Percentiles rank a stretch among this genome's conserved stretches.
Evolutionary conservation across 1,140 invertebrate species (phyloP).

Genomic region (Conopomorpha cramerella): DNA sequence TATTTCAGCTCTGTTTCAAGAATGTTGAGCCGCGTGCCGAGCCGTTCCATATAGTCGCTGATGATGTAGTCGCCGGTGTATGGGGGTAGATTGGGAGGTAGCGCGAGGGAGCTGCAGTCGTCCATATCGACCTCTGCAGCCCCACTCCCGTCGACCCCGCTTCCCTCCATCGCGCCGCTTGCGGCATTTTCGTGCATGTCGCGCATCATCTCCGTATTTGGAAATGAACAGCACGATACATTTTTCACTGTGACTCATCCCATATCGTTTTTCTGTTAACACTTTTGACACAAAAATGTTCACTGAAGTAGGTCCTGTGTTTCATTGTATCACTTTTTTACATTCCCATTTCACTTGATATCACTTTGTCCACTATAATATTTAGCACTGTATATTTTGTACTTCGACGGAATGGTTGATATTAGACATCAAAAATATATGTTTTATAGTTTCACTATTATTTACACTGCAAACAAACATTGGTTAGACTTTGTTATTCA

Average conservation of each 20-base stretch:
- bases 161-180: conserved; percentile 56
- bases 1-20: conserved; percentile 89
- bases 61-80: conserved; percentile 71
- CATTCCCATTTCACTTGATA: conserved; percentile 18
- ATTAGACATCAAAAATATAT: conserved; percentile 47
- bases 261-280: conserved; percentile 52
- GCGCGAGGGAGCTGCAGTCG: conserved; percentile 44
- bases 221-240: conserved; percentile 40
- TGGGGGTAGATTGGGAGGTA: conserved; percentile 44
- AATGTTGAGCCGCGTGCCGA: conserved; percentile 82
- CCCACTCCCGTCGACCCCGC: conserved; percentile 53
- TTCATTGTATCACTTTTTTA: conserved; percentile 28
- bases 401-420: conserved; percentile 52
- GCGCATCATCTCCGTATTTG: conserved; percentile 52
- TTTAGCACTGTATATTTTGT: conserved; percentile 47
- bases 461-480: conserved; percentile 32
- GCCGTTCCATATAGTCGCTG: conserved; percentile 86
- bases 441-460: conserved; percentile 41
- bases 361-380: conserved; percentile 16
- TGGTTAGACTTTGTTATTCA: conserved; percentile 7
- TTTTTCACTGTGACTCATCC: conserved; percentile 57
- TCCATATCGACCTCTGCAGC: conserved; percentile 56
- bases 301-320: conserved; percentile 34
- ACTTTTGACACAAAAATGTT: conserved; percentile 41
- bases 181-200: conserved; percentile 53